phyloP scores from a whole-genome alignment of 2,113 vertebrate species.

The Guaruba guarouba region DNA sequence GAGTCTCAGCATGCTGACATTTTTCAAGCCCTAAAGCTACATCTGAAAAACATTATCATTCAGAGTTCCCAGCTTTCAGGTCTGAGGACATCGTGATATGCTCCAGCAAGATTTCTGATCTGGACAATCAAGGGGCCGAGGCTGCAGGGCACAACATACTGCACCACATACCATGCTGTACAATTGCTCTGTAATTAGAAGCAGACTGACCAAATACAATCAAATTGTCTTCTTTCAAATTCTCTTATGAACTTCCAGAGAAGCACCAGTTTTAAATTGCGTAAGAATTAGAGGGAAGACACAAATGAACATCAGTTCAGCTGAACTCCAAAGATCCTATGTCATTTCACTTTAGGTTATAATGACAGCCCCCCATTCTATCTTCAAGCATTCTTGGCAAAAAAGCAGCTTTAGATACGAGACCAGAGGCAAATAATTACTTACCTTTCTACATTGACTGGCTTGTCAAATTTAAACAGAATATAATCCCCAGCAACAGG shows the following conservation, averaged over 20 bases:
- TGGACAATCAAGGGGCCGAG: background rate
- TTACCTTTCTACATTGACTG: conserved; percentile 92
- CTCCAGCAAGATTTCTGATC: background rate
- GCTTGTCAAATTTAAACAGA: conserved; percentile 95
- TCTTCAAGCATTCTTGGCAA: background rate
- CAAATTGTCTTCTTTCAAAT: background rate
- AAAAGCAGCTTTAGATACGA: background rate
- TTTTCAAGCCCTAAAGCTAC: conserved; percentile 13
- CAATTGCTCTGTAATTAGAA: conserved; percentile 42
- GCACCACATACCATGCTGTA: background rate
- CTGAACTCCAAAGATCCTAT: background rate
- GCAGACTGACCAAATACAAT: background rate
- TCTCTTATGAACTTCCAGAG: background rate
- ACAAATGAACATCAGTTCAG: background rate
- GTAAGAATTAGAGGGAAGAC: background rate
- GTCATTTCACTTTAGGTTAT: background rate
- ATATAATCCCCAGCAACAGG: conserved; percentile 91
- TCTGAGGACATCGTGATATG: background rate
- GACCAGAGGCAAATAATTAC: conserved; percentile 28
- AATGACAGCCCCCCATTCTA: background rate
- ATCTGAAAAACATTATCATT: background rate
- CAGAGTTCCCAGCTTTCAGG: background rate
- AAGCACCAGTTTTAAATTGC: background rate
- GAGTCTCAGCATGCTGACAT: background rate
- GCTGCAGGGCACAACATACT: conserved; percentile 23